phyloP scores from a whole-genome alignment of 2,888 invertebrate genomes.

The Matsumyia berberina region DNA sequence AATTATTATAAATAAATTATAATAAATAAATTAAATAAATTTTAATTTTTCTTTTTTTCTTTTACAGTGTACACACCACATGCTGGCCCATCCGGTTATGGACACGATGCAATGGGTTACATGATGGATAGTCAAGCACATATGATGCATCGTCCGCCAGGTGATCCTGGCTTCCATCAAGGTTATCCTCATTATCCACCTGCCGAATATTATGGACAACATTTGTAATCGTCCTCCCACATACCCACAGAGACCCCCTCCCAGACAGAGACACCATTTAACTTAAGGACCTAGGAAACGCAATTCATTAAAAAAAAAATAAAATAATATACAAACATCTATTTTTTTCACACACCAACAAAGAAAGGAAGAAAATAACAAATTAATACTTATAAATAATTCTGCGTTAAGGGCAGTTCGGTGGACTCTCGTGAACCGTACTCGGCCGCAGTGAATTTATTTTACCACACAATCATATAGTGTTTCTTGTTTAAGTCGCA shows the following conservation, averaged over 20 bases:
- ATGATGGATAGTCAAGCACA: conserved; percentile 98
- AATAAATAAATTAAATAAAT: conserved; percentile 66
- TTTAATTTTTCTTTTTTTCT: conserved; percentile 56
- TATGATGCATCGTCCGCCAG: conserved; percentile 98
- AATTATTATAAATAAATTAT: conserved; percentile 74
- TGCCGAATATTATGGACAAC: conserved; percentile 97
- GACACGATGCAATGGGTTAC: conserved; percentile 98
- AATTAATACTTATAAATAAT: conserved; percentile 43
- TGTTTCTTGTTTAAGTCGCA: conserved; percentile 56
- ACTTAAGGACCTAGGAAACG: conserved; percentile 63
- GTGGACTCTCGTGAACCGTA: conserved; percentile 46
- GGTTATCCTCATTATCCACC: conserved; percentile 95
- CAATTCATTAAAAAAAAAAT: conserved; percentile 57
- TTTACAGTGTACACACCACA: conserved; percentile 93
- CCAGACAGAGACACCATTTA: conserved; percentile 72
- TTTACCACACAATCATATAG: conserved; percentile 34
- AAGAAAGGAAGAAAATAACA: conserved; percentile 27
- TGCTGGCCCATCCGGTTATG: conserved; percentile 98
- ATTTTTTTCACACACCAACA: conserved; percentile 50
- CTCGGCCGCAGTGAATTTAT: conserved; percentile 49
- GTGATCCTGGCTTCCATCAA: conserved; percentile 96
- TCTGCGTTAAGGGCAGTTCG: conserved; percentile 56
- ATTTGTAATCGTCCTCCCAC: conserved; percentile 88
- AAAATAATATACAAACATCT: conserved; percentile 35
- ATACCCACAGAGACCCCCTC: conserved; percentile 47